phyloP scores from a whole-genome alignment of 1,140 invertebrate species.

The Myzus persicae region DNA sequence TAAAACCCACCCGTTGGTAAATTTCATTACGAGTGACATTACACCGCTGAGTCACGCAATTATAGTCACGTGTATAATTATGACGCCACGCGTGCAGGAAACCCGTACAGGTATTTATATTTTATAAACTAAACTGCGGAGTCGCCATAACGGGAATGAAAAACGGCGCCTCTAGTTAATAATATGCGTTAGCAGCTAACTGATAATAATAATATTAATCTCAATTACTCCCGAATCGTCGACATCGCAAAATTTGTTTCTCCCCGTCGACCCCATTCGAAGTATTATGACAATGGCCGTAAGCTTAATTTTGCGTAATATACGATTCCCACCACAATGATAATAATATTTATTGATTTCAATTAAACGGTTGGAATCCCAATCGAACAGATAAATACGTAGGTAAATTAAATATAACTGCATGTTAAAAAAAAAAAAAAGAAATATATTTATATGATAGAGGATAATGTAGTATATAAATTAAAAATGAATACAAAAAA shows the following conservation, averaged over 20 bases:
- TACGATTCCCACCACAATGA: too few relatives aligned
- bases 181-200: background rate
- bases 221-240: too few relatives aligned
- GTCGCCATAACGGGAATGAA: background rate
- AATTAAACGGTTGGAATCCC: background rate
- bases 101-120: background rate
- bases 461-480: background rate
- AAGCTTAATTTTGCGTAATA: too few relatives aligned
- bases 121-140: background rate
- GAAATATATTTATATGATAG: background rate
- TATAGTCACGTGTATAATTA: background rate
- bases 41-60: background rate
- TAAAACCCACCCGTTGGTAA: background rate
- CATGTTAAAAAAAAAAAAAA: background rate
- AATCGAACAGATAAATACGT: background rate
- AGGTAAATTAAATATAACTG: background rate
- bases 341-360: background rate
- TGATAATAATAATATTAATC: background rate
- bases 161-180: background rate
- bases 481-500: background rate
- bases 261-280: too few relatives aligned
- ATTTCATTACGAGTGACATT: background rate
- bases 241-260: too few relatives aligned
- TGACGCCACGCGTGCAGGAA: background rate
- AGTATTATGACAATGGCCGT: too few relatives aligned